These are phyloP conservation scores for Acipenser ruthenus DNA, from an alignment of 2,797 vertebrate genomes.

Conservation along the genomic window DNA sequence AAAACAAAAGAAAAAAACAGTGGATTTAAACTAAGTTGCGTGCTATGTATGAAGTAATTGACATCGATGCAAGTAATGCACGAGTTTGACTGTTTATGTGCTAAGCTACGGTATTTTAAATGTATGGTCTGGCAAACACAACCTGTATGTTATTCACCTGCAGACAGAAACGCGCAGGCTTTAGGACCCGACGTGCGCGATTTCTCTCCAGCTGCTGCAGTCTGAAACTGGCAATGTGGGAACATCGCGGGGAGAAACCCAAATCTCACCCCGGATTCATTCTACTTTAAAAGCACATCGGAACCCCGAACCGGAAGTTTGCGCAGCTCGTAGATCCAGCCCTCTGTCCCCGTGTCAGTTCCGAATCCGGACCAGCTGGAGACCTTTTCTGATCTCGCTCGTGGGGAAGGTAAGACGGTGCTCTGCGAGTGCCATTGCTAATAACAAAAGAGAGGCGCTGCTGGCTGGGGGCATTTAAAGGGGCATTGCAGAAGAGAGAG, in stretches of 20 bases:
- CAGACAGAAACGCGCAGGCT: constrained; percentile 51
- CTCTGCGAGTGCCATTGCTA: constrained; percentile 68
- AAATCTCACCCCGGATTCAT: constrained; percentile 57
- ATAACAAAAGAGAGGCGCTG: constrained; percentile 71
- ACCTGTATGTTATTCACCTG: constrained; percentile 61
- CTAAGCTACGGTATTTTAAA: too few species aligned
- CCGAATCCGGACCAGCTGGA: constrained; percentile 21
- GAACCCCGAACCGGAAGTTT: constrained; percentile 38
- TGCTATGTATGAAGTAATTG: too few species aligned
- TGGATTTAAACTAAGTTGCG: too few species aligned
- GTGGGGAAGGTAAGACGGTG: constrained; percentile 64
- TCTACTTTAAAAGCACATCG: constrained; percentile 44
- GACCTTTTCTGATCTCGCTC: constrained; percentile 48
- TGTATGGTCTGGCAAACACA: neutral
- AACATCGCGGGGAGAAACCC: constrained; percentile 70
- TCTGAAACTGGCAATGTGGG: constrained; percentile 72
- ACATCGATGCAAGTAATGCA: too few species aligned
- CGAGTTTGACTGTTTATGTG: too few species aligned
- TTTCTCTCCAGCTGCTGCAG: constrained; percentile 78
- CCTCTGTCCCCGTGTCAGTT: constrained; percentile 10
- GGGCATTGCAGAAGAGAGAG: constrained; percentile 54
- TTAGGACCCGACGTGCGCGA: constrained; percentile 80
- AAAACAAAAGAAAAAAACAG: too few species aligned
- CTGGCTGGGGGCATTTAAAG: constrained; percentile 70
- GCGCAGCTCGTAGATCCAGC: constrained; percentile 20